These are phyloP conservation scores for Schmidtea mediterranea DNA, from an alignment of 1,140 invertebrate genomes.

Conservation along the genomic window DNA sequence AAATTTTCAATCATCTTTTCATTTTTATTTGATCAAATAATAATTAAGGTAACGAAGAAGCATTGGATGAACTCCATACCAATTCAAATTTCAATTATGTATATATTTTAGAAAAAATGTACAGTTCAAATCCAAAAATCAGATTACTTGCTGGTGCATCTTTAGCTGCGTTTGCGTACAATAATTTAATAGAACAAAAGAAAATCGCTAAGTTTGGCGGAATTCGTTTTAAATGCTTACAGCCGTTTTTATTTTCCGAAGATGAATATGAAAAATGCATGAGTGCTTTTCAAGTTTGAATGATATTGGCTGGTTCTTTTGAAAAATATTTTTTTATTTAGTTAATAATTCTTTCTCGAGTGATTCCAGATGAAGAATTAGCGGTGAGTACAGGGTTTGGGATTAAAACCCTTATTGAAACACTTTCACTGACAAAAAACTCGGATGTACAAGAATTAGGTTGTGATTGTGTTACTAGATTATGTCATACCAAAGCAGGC, in stretches of 20 bases:
- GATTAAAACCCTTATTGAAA: conserved; percentile 20
- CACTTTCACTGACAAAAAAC: conserved; percentile 16
- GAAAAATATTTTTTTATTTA: conserved; percentile 8
- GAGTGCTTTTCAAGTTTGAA: conserved; percentile 25
- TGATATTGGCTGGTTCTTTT: no score
- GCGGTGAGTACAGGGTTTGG: conserved; percentile 10
- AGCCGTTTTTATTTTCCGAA: conserved; percentile 17
- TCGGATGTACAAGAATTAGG: conserved; percentile 16
- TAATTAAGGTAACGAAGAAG: no score
- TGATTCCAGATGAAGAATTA: conserved; percentile 24
- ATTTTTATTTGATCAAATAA: no score
- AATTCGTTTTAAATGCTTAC: conserved; percentile 19
- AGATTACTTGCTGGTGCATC: conserved; percentile 18
- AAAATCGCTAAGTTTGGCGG: conserved; percentile 21
- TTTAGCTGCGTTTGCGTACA: conserved; percentile 21
- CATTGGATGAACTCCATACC: no score
- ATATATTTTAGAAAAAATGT: no score
- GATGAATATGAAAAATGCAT: conserved; percentile 19
- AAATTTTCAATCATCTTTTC: no score
- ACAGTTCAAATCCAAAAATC: conserved; percentile 8
- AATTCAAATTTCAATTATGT: no score
- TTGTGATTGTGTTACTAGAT: conserved; percentile 18
- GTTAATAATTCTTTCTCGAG: conserved; percentile 21
- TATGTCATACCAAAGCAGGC: conserved; percentile 23
- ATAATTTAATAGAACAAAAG: conserved; percentile 19